phyloP scores from a whole-genome alignment of 2,797 vertebrate species.

The Sarcophilus harrisii region DNA sequence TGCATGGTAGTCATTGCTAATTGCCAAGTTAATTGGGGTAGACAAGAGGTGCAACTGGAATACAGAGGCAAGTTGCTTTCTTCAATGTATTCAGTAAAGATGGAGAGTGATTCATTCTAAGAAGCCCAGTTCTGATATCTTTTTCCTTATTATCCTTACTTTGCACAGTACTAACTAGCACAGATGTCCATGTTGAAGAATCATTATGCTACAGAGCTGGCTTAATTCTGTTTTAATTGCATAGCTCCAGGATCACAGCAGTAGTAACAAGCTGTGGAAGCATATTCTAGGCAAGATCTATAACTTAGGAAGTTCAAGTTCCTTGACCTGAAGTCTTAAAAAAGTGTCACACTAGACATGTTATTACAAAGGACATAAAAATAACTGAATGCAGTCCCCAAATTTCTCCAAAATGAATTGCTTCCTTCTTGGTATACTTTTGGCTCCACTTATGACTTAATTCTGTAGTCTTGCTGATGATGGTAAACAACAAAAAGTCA shows the following conservation, averaged over 20 bases:
- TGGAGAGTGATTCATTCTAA: background rate
- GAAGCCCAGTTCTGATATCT: background rate
- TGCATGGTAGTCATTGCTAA: background rate
- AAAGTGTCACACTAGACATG: background rate
- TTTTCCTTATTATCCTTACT: background rate
- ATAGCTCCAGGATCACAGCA: conserved; percentile 8
- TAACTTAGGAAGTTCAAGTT: background rate
- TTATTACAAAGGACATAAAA: conserved; percentile 1
- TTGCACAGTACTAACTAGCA: background rate
- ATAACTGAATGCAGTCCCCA: background rate
- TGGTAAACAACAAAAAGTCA: background rate
- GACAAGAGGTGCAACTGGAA: background rate
- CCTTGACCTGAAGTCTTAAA: background rate
- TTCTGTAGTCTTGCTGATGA: conserved; percentile 10
- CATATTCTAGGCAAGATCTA: background rate
- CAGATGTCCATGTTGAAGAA: background rate
- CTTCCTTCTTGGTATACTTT: background rate
- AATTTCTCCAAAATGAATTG: conserved; percentile 6
- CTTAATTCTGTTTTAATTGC: conserved; percentile 39
- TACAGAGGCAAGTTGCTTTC: background rate
- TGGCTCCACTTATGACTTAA: background rate
- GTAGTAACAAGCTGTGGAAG: background rate
- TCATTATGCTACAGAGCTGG: background rate
- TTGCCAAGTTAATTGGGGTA: background rate
- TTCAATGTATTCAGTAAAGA: background rate